Percentiles rank a stretch among this genome's conserved stretches.
phyloP scores from a whole-genome alignment of 1,140 invertebrate species.

The Achroia grisella region DNA sequence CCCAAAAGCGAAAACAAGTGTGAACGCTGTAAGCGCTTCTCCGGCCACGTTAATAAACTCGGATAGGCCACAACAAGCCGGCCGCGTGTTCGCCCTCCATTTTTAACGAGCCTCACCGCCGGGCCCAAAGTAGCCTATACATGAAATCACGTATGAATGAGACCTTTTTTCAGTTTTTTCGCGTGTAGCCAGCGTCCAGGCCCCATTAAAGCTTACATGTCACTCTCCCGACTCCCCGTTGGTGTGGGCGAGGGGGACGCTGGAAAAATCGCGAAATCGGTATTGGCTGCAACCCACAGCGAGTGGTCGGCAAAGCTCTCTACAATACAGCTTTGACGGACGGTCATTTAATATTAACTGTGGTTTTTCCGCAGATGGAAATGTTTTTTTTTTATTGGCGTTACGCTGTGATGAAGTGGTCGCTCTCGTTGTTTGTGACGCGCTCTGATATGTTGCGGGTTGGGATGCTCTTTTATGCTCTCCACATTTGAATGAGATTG shows the following conservation, averaged over 20 bases:
- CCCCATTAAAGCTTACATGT: slow-evolving; percentile 72
- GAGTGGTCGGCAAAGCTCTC: slow-evolving; percentile 44
- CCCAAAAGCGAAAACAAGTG: slow-evolving; percentile 23
- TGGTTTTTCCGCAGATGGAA: slow-evolving; percentile 71
- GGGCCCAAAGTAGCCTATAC: slow-evolving; percentile 69
- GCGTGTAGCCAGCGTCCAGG: slow-evolving; percentile 60
- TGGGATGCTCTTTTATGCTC: slow-evolving; percentile 58
- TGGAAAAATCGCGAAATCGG: slow-evolving; percentile 68
- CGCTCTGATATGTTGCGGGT: slow-evolving; percentile 53
- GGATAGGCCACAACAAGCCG: slow-evolving; percentile 63
- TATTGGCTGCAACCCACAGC: slow-evolving; percentile 62
- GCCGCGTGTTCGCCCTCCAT: slow-evolving; percentile 56
- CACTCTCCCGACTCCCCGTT: slow-evolving; percentile 37
- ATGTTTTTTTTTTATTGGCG: slow-evolving; percentile 70
- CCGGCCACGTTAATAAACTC: slow-evolving; percentile 63
- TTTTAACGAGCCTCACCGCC: slow-evolving; percentile 66
- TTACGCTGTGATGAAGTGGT: slow-evolving; percentile 68
- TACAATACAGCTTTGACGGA: slow-evolving; percentile 69
- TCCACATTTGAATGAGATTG: slow-evolving; percentile 48
- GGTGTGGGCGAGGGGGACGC: slow-evolving; percentile 16
- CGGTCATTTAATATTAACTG: slow-evolving; percentile 73
- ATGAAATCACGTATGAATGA: slow-evolving; percentile 72
- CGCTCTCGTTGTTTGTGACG: slow-evolving; percentile 63
- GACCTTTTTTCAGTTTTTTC: slow-evolving; percentile 68
- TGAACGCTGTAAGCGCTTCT: slow-evolving; percentile 38